Conservation (phyloP, 2,113 vertebrate species). For the Zosterops japonicus region DNA sequence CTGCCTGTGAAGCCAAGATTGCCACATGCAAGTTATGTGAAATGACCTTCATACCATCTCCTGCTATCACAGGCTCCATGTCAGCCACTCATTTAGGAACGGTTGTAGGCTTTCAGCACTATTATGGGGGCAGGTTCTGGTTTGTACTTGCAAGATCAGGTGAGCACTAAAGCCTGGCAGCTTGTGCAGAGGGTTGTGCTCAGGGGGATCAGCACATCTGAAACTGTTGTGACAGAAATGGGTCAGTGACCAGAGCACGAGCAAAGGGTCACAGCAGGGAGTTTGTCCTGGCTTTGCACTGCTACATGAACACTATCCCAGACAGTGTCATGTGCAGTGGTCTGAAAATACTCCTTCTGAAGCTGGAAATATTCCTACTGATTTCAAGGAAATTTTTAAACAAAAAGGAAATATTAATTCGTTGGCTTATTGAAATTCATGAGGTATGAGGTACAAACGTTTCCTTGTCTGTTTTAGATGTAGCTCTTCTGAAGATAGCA, state of each 20-base stretch:
- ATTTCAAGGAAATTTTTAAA: neutral
- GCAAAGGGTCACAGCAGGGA: neutral
- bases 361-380: neutral
- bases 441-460: neutral
- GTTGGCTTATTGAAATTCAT: neutral
- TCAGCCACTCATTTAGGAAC: neutral
- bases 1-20: neutral
- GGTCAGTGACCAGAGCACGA: neutral
- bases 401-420: neutral
- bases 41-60: neutral
- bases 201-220: neutral
- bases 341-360: neutral
- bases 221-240: neutral
- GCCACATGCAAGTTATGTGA: neutral
- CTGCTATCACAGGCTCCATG: neutral
- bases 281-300: neutral
- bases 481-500: neutral
- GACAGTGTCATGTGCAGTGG: neutral
- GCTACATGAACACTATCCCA: fast-evolving
- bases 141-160: neutral
- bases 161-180: neutral
- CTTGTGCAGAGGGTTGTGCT: neutral
- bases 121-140: neutral
- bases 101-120: neutral
- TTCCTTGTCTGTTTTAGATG: neutral